These are phyloP conservation scores for Campylorhamphus procurvoides DNA, from an alignment of 2,113 vertebrate species.

Conservation along the genomic window DNA sequence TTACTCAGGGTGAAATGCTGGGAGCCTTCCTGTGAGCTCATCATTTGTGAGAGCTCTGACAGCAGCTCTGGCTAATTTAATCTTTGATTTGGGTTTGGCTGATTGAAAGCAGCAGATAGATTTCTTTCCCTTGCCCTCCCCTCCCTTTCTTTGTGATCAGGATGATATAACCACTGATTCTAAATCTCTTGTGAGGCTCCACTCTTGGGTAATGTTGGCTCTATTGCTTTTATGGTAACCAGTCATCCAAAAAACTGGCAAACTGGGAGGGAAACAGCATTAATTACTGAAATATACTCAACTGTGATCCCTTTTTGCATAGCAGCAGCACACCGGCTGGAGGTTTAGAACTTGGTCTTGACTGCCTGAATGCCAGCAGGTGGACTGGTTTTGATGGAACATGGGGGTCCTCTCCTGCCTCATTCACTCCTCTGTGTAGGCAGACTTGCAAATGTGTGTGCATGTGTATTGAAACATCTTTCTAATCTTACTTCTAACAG, in stretches of 20 bases:
- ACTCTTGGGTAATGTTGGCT: neutral
- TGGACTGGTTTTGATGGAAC: neutral
- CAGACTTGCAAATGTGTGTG: neutral
- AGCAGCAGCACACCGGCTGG: neutral
- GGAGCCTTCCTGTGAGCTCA: neutral
- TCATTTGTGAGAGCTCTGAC: neutral
- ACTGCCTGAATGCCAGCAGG: neutral
- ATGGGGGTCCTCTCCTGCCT: neutral
- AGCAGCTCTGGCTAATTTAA: neutral
- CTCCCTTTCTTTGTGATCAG: neutral
- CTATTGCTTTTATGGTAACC: neutral
- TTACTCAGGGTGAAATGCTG: accelerated
- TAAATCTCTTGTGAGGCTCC: neutral
- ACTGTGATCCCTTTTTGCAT: neutral
- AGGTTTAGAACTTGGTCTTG: neutral
- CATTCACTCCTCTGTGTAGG: accelerated
- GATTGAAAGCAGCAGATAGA: neutral
- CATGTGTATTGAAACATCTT: neutral
- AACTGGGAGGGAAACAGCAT: neutral
- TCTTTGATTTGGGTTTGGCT: neutral
- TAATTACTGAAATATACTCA: neutral
- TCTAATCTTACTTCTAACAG: neutral
- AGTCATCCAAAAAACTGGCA: neutral
- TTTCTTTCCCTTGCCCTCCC: neutral
- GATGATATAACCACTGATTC: neutral